Evolutionary conservation across 2,888 invertebrate genomes (phyloP), one percentile per base, ranked within the genome.

Genomic region (Rhogogaster chlorosoma): DNA sequence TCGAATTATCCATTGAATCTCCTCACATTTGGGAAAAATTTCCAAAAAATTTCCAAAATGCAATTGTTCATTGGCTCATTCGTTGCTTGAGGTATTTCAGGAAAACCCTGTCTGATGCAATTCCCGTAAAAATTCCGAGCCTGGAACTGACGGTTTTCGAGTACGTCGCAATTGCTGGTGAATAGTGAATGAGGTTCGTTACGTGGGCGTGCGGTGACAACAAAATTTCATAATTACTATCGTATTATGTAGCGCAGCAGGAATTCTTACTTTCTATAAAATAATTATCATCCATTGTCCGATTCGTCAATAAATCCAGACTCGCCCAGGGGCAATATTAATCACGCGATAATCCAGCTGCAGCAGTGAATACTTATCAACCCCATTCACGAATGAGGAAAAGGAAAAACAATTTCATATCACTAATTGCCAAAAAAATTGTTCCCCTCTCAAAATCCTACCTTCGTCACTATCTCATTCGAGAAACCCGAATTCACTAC

Each of bases 201-300:
- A 36, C 49, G 32, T 3, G 38, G 53, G 29, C 32, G 32, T 53
- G 18, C n/a, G 77, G 32, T 32, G 53, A 77, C 18, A 80, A 36
- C 36, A 61, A 80, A 57, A 80, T 80, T 36, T 80, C 61, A 38
- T 61, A 80, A 80, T 80, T 38, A 57, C 80, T 32, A 80, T 80
- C 22, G 61, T 61, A 80, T 61, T 80, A 49, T 80, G 61, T 22
- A 36, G 18, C 32, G 26, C 0, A 15, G 6, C 22, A 12, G 4
- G 29, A 49, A 12, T 22, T 80, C 26, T 80, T 38, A 80, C 38
- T 80, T 80, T 61, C 57, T 12, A 80, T 42, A 42, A 80, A 80
- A 80, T 80, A 80, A 80, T 80, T 38, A 61, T 61, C 29, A 36
- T 22, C 80, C 80, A 80, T 80, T 80, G 80, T 80, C 26, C 10